A percentile compares a stretch with the other conserved stretches of the same genome.
Evolutionary conservation across 2,888 invertebrate genomes (phyloP).

Genomic region (Kryphioiulus occultus): DNA sequence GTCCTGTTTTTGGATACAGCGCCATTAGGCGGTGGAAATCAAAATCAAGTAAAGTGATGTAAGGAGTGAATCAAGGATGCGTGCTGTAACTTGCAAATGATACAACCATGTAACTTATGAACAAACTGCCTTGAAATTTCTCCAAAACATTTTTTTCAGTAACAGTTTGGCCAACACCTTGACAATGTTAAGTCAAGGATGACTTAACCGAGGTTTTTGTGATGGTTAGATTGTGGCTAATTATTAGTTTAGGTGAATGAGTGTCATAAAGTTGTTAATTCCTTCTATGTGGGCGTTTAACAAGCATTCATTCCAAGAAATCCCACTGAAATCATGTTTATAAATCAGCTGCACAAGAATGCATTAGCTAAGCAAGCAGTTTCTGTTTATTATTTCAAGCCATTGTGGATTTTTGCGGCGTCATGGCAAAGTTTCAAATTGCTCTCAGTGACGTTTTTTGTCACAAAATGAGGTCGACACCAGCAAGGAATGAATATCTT

Average conservation of each 20-base stretch:
- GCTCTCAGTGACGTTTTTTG: not conserved
- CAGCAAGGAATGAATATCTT: not conserved
- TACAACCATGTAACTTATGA: no score
- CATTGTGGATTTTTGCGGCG: not conserved
- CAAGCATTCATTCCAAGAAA: not conserved
- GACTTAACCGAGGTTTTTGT: not conserved
- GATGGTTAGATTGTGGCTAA: not conserved
- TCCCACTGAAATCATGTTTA: not conserved
- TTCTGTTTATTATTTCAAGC: not conserved
- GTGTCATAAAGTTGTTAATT: not conserved
- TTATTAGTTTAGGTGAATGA: not conserved
- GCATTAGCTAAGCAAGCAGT: not conserved
- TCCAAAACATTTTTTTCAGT: not conserved
- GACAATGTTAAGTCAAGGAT: not conserved
- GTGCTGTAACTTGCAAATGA: no score
- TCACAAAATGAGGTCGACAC: not conserved
- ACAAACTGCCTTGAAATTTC: not conserved
- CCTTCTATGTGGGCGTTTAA: not conserved
- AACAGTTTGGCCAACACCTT: not conserved
- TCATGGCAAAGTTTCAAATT: not conserved
- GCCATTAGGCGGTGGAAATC: no score
- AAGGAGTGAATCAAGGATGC: no score
- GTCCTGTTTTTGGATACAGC: no score
- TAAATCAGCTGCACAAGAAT: not conserved
- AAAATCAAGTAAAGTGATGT: no score